Conservation (phyloP, 92 coral and sea anemone genomes). For the Phenganax stokvisi region DNA sequence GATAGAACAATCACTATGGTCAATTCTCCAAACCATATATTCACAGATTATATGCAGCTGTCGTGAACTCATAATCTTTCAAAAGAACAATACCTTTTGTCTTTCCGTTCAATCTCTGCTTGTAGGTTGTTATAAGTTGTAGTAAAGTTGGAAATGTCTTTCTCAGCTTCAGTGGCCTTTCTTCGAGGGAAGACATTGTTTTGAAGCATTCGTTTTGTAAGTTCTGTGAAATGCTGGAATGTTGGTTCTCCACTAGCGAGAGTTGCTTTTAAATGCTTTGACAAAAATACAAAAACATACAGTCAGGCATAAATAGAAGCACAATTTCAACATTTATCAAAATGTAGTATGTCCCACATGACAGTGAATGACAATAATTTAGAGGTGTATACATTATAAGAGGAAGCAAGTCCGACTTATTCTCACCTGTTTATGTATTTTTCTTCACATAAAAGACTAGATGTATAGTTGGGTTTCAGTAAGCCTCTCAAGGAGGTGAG, state of each 20-base stretch:
- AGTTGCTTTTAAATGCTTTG: background rate
- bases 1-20: background rate
- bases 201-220: conserved; percentile 28
- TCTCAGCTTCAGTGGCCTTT: conserved; percentile 23
- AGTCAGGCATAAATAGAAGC: background rate
- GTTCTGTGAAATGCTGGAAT: conserved; percentile 18
- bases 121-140: conserved; percentile 16
- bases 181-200: conserved; percentile 15
- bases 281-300: background rate
- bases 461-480: background rate
- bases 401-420: too few species aligned
- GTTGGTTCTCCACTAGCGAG: conserved; percentile 33
- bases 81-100: conserved; percentile 1
- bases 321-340: too few species aligned
- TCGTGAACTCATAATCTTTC: background rate
- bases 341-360: too few species aligned
- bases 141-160: conserved; percentile 8
- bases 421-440: too few species aligned
- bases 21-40: background rate
- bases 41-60: background rate
- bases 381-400: too few species aligned
- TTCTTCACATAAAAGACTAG: too few species aligned
- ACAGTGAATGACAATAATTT: too few species aligned
- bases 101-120: conserved; percentile 21
- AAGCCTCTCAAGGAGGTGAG: background rate